Evolutionary conservation across 2,888 invertebrate genomes (phyloP).

Genomic region (Sminthurinus aureus): DNA sequence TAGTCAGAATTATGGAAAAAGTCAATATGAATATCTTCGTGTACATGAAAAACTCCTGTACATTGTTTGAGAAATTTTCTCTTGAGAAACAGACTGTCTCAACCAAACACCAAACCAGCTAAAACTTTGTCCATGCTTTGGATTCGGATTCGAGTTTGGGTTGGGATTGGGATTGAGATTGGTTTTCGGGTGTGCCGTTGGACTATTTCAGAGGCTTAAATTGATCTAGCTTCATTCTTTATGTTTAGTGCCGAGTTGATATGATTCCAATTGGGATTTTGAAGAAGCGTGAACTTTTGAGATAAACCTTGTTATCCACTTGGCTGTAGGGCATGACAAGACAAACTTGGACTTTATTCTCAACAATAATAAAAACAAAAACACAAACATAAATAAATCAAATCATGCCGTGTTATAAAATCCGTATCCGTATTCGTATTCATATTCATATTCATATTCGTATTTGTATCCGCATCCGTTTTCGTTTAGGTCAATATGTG

Average conservation of each 20-base stretch:
- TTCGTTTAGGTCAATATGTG: too few relatives aligned
- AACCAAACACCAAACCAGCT: too few relatives aligned
- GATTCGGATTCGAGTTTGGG: too few relatives aligned
- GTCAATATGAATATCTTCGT: too few relatives aligned
- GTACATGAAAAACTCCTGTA: too few relatives aligned
- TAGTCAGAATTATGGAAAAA: too few relatives aligned
- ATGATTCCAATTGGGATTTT: background rate
- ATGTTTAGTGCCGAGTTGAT: background rate
- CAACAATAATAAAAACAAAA: background rate
- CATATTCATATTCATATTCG: background rate
- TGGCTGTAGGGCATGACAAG: background rate
- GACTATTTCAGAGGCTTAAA: background rate
- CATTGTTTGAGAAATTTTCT: too few relatives aligned
- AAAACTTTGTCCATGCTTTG: too few relatives aligned
- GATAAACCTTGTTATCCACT: background rate
- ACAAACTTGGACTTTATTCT: too few relatives aligned
- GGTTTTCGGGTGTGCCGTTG: background rate
- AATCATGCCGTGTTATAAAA: too few relatives aligned
- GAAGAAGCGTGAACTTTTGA: background rate
- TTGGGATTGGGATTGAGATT: background rate
- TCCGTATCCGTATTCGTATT: background rate
- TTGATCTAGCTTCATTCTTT: background rate
- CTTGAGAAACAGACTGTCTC: too few relatives aligned
- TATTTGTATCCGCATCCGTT: too few relatives aligned
- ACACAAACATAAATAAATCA: background rate